Conservation (phyloP, 64 coral and sea anemone species). For the Dendronephthya gigantea region DNA sequence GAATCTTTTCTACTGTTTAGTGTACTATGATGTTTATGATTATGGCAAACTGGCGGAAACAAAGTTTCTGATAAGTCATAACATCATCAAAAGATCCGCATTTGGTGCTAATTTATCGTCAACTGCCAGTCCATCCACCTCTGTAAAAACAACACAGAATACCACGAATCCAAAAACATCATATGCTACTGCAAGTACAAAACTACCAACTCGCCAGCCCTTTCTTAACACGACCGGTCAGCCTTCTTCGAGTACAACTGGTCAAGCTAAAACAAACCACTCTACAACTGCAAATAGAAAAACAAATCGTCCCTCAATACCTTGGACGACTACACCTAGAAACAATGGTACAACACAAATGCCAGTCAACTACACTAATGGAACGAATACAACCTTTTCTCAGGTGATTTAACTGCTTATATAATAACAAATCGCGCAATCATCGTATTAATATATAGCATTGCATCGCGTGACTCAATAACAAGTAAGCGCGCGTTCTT, state of each 20-base stretch:
- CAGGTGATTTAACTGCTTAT: no score
- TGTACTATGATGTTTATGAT: neutral
- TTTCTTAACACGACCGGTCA: neutral
- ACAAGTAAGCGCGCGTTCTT: no score
- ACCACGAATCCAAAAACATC: neutral
- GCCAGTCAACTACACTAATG: neutral
- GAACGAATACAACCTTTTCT: neutral
- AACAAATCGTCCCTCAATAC: neutral
- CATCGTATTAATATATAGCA: no score
- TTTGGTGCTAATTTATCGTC: neutral
- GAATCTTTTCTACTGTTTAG: neutral
- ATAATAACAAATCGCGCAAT: no score
- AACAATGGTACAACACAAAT: neutral
- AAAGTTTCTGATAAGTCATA: neutral
- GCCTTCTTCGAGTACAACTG: neutral
- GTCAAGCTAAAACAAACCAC: no score
- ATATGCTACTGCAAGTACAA: neutral
- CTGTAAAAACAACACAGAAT: neutral
- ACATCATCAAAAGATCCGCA: neutral
- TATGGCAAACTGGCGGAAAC: neutral
- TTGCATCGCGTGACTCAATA: no score
- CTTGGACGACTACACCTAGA: neutral
- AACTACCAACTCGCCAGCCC: neutral
- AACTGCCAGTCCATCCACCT: neutral
- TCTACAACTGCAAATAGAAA: neutral